A percentile compares a stretch with the other conserved stretches of the same genome.
phyloP scores from a whole-genome alignment of 2,888 invertebrate species.

The Chironomus riparius region DNA sequence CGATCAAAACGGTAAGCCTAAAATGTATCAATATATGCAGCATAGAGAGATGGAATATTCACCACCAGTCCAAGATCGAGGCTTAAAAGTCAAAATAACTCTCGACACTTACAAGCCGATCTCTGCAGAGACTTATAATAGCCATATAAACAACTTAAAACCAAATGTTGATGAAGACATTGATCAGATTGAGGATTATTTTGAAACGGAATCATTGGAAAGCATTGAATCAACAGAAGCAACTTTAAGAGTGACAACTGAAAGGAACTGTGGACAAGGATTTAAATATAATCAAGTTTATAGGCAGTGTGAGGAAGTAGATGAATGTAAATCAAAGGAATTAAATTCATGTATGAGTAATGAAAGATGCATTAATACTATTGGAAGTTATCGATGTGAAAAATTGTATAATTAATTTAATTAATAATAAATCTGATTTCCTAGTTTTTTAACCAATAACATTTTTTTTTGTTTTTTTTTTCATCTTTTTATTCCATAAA shows the following conservation, averaged over 20 bases:
- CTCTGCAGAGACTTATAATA: conserved; percentile 1
- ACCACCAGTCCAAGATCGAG: background rate
- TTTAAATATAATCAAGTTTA: background rate
- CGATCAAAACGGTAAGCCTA: background rate
- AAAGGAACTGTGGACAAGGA: background rate
- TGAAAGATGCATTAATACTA: background rate
- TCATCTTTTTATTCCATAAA: no score
- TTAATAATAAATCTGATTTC: no score
- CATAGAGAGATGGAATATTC: conserved; percentile 11
- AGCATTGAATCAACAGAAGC: background rate
- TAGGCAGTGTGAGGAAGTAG: conserved; percentile 10
- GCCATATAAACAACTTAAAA: background rate
- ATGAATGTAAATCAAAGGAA: background rate
- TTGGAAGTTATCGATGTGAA: conserved; percentile 10
- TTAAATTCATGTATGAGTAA: background rate
- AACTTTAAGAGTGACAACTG: background rate
- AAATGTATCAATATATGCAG: conserved; percentile 4
- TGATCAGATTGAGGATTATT: background rate
- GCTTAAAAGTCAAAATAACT: conserved; percentile 1
- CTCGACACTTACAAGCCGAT: conserved; percentile 21
- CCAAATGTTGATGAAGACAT: background rate
- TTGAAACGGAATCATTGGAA: background rate
- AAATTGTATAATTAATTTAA: background rate
- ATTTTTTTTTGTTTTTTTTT: background rate
- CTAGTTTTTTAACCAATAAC: background rate